Percentiles rank a stretch among this genome's conserved stretches.
Evolutionary conservation across 2,888 invertebrate species (phyloP).

Genomic region (Scaptomyza reducta): DNA sequence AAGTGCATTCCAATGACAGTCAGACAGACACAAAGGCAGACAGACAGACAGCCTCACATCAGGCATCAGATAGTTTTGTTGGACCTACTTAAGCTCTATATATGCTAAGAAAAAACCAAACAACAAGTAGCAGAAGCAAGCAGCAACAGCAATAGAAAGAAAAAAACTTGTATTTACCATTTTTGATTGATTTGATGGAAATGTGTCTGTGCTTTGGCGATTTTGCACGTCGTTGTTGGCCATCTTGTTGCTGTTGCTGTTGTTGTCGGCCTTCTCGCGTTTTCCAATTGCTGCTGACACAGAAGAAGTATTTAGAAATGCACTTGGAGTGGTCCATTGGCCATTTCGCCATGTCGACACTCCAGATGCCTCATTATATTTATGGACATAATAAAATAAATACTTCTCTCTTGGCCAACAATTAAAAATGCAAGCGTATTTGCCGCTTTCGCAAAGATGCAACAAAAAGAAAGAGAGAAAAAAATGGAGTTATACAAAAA

Average conservation of each 20-base stretch:
- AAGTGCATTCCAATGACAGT: slow-evolving; percentile 71
- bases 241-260: slow-evolving; percentile 13
- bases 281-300: slow-evolving; percentile 54
- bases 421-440: slow-evolving; percentile 77
- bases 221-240: slow-evolving; percentile 50
- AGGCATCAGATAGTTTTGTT: slow-evolving; percentile 72
- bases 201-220: slow-evolving; percentile 68
- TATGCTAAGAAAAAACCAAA: slow-evolving; percentile 54
- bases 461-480: slow-evolving; percentile 14
- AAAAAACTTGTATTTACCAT: slow-evolving; percentile 80
- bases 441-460: slow-evolving; percentile 60
- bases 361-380: slow-evolving; percentile 76
- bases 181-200: slow-evolving; percentile 82
- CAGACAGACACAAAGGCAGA: slow-evolving; percentile 19
- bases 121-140: slow-evolving; percentile 24
- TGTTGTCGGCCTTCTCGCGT: slow-evolving; percentile 44
- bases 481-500: slow-evolving; percentile 6
- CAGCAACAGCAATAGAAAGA: slow-evolving; percentile 20
- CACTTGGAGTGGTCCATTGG: slow-evolving; percentile 27
- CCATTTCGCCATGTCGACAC: slow-evolving; percentile 46
- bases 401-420: slow-evolving; percentile 70
- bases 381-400: slow-evolving; percentile 81
- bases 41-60: slow-evolving; percentile 41
- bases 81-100: slow-evolving; percentile 77
- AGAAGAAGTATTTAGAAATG: slow-evolving; percentile 47